A percentile compares a stretch with the other conserved stretches of the same genome.
phyloP scores from a whole-genome alignment of 2,113 vertebrate species.

The Triplophysa dalaica region DNA sequence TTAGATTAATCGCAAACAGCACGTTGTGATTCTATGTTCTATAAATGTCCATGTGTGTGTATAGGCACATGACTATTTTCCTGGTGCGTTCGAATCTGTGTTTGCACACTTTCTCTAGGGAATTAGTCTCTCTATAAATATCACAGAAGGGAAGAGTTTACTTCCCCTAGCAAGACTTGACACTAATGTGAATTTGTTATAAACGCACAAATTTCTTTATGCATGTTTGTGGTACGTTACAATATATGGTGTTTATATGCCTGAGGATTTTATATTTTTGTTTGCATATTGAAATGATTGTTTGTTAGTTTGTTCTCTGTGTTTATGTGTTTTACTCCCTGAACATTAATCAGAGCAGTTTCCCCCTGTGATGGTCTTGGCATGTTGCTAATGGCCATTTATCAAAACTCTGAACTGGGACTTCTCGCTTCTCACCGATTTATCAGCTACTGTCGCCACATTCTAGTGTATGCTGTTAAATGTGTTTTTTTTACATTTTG shows the following conservation, averaged over 20 bases:
- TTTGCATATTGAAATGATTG: background rate
- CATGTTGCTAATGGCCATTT: slow-evolving; percentile 24
- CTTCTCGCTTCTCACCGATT: slow-evolving; percentile 28
- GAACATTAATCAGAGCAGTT: slow-evolving; percentile 28
- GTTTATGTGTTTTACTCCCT: slow-evolving; percentile 6
- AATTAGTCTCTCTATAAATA: slow-evolving; percentile 44
- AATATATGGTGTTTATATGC: background rate
- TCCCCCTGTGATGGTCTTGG: slow-evolving; percentile 19
- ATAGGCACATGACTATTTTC: slow-evolving; percentile 12
- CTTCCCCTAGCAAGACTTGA: background rate
- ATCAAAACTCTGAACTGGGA: slow-evolving; percentile 20
- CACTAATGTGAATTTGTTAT: slow-evolving; percentile 1
- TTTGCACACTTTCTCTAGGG: slow-evolving; percentile 31
- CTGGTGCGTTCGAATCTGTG: slow-evolving; percentile 6
- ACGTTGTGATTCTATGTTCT: background rate
- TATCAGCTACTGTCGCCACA: background rate
- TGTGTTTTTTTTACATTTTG: slow-evolving; percentile 1
- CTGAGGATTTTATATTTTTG: background rate
- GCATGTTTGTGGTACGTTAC: background rate
- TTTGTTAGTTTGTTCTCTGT: slow-evolving; percentile 1
- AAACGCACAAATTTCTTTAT: background rate
- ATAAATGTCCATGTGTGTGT: slow-evolving; percentile 7
- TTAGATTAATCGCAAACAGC: slow-evolving; percentile 18
- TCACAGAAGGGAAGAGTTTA: slow-evolving; percentile 25
- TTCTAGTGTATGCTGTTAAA: background rate